phyloP scores from a whole-genome alignment of 2,113 vertebrate species.

The Piprites chloris region DNA sequence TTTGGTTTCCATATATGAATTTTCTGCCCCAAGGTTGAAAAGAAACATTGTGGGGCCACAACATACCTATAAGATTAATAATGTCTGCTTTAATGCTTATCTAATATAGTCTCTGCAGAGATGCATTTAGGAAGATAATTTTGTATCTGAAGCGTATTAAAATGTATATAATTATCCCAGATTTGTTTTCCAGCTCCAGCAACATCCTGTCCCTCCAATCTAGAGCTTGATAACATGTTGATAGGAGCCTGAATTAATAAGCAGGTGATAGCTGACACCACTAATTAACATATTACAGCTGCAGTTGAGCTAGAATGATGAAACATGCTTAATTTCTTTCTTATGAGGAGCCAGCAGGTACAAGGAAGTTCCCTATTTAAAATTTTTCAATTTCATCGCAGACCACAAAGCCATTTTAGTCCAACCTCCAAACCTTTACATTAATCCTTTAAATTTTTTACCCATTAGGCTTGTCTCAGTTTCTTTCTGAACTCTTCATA shows the following conservation, averaged over 20 bases:
- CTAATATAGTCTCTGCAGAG: background rate
- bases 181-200: background rate
- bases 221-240: background rate
- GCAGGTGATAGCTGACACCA: background rate
- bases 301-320: background rate
- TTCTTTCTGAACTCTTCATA: background rate
- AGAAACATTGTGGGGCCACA: background rate
- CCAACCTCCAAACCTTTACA: background rate
- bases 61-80: background rate
- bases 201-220: background rate
- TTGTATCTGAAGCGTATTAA: background rate
- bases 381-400: background rate
- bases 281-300: background rate
- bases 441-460: background rate
- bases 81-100: background rate
- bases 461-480: background rate
- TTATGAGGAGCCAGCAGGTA: background rate
- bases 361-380: background rate
- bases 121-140: background rate
- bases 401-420: background rate
- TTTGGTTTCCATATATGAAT: background rate
- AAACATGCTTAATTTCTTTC: background rate
- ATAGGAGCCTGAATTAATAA: background rate
- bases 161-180: background rate
- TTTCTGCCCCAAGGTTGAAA: background rate